phyloP scores from a whole-genome alignment of 2,888 invertebrate species.

The Laspeyria flexula region DNA sequence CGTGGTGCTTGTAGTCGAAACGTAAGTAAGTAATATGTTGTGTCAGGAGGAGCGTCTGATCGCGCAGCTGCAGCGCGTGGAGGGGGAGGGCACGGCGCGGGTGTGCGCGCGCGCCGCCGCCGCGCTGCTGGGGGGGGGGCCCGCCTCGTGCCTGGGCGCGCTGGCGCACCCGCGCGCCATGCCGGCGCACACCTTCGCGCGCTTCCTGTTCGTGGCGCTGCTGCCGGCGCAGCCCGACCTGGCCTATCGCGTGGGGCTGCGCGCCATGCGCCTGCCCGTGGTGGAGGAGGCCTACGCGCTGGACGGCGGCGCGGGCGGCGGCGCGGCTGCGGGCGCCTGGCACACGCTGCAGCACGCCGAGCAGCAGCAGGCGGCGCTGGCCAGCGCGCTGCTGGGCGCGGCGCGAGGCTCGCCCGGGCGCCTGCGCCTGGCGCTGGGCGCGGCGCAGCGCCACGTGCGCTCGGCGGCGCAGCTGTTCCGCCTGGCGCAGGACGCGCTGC shows the following conservation, averaged over 20 bases:
- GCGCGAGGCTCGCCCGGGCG: slow-evolving; percentile 88
- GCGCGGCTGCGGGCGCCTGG: slow-evolving; percentile 90
- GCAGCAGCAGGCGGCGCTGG: slow-evolving; percentile 92
- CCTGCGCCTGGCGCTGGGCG: slow-evolving; percentile 90
- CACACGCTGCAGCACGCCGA: slow-evolving; percentile 93
- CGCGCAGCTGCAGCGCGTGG: slow-evolving; percentile 90
- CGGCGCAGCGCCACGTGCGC: slow-evolving; percentile 93
- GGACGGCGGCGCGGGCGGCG: slow-evolving; percentile 74
- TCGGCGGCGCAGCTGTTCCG: slow-evolving; percentile 94
- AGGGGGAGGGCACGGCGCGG: slow-evolving; percentile 89
- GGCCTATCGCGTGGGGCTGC: slow-evolving; percentile 91
- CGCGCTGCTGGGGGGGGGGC: slow-evolving; percentile 91
- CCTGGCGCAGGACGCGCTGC: slow-evolving; percentile 93
- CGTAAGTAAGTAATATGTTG: not conserved
- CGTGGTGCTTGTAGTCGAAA: too few species aligned
- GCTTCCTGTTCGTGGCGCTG: slow-evolving; percentile 92
- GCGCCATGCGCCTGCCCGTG: slow-evolving; percentile 92
- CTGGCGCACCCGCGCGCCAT: slow-evolving; percentile 92
- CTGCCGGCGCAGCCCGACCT: slow-evolving; percentile 91
- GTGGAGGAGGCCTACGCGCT: slow-evolving; percentile 87
- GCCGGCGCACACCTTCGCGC: slow-evolving; percentile 94
- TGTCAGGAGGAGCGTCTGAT: slow-evolving; percentile 93
- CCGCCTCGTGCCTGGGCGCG: slow-evolving; percentile 90
- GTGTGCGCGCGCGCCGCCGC: slow-evolving; percentile 89
- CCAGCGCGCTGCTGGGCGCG: slow-evolving; percentile 89